phyloP scores from a whole-genome alignment of 2,797 vertebrate species.

The Cirrhinus molitorella region DNA sequence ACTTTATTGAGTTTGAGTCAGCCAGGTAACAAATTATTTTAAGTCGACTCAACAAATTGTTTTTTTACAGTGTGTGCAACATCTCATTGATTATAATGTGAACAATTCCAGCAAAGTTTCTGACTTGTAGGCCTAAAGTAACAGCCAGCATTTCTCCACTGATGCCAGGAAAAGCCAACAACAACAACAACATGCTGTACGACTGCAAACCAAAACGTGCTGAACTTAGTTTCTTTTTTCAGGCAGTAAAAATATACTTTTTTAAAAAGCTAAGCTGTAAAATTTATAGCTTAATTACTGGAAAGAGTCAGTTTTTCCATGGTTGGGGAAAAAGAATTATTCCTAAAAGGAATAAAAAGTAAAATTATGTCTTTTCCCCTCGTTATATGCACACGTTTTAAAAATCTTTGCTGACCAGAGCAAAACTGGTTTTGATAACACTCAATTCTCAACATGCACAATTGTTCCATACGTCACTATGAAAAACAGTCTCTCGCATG shows the following conservation, averaged over 20 bases:
- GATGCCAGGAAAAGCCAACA: constrained; percentile 20
- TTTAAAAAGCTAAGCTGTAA: constrained; percentile 8
- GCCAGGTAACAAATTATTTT: too few species aligned
- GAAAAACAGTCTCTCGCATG: constrained; percentile 10
- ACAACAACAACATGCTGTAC: constrained; percentile 20
- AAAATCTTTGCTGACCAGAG: constrained; percentile 15
- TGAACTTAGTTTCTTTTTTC: neutral
- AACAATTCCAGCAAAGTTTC: neutral
- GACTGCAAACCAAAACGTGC: constrained; percentile 6
- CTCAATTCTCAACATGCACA: constrained; percentile 14
- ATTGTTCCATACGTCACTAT: constrained; percentile 14
- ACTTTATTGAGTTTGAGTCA: too few species aligned
- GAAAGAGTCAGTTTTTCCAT: constrained; percentile 41
- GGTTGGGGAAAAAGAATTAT: neutral
- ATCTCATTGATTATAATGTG: neutral
- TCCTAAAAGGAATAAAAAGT: constrained; percentile 8
- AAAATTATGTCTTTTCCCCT: neutral
- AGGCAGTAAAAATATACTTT: neutral
- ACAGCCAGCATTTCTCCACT: neutral
- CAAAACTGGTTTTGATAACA: constrained; percentile 23
- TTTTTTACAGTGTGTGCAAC: too few species aligned
- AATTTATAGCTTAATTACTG: constrained; percentile 44
- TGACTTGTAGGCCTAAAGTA: neutral
- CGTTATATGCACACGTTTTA: constrained; percentile 11
- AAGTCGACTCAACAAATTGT: too few species aligned